These are phyloP conservation scores for Acromyrmex heyeri DNA, from an alignment of 1,140 invertebrate genomes.

Conservation along the genomic window DNA sequence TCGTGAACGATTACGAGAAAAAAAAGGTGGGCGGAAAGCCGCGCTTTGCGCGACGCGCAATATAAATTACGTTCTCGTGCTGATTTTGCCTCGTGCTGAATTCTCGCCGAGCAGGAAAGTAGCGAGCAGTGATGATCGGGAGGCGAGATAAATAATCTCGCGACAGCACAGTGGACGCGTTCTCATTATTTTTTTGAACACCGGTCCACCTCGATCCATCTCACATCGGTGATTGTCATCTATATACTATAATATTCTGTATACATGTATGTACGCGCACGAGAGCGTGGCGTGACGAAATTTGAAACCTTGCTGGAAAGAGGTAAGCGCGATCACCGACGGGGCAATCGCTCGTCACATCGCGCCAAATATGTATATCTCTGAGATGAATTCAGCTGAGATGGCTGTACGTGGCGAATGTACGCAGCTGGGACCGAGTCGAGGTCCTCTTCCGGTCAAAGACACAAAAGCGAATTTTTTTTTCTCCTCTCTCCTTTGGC, in stretches of 20 bases:
- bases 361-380: conserved; percentile 62
- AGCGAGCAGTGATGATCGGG: conserved; percentile 12
- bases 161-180: background rate
- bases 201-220: conserved; percentile 46
- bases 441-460: conserved; percentile 51
- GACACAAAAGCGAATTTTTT: conserved; percentile 32
- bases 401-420: conserved; percentile 33
- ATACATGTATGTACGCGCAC: too few relatives aligned
- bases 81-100: conserved; percentile 31
- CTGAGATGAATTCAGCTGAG: conserved; percentile 36
- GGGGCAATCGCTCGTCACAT: background rate
- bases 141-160: conserved; percentile 47
- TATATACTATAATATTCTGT: background rate
- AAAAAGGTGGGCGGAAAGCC: background rate
- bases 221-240: background rate
- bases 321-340: background rate
- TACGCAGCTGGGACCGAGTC: background rate
- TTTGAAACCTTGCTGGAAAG: conserved; percentile 46
- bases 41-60: background rate
- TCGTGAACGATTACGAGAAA: background rate
- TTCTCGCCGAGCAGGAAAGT: background rate
- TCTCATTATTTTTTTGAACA: conserved; percentile 47
- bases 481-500: background rate
- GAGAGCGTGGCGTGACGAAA: conserved; percentile 45
- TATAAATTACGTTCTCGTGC: conserved; percentile 55